A percentile compares a stretch with the other conserved stretches of the same genome.
phyloP scores from a whole-genome alignment of 2,888 invertebrate species.

The Chrysopilus asiliformis region DNA sequence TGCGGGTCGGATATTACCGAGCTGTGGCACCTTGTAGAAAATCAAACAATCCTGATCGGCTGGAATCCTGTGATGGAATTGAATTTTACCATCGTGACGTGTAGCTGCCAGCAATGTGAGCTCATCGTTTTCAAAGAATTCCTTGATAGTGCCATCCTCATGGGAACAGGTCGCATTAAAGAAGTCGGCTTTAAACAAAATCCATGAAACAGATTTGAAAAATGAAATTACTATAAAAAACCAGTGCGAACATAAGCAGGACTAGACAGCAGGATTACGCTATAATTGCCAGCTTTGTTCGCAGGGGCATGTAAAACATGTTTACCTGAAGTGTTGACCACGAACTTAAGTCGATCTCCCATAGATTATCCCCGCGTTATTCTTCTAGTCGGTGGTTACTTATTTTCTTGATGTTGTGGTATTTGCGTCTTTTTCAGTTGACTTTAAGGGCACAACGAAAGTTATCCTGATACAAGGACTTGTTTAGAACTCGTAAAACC shows the following conservation, averaged over 20 bases:
- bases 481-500: too few species aligned
- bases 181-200: constrained; percentile 32
- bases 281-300: too few species aligned
- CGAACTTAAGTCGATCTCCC: constrained; percentile 30
- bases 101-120: constrained; percentile 36
- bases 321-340: constrained; percentile 35
- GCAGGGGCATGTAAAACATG: constrained; percentile 4
- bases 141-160: constrained; percentile 32
- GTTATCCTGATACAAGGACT: not conserved
- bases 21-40: constrained; percentile 36
- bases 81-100: constrained; percentile 33
- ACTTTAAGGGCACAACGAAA: not conserved
- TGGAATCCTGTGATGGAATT: constrained; percentile 35
- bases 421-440: not conserved
- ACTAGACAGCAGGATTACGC: too few species aligned
- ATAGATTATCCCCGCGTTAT: too few species aligned
- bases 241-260: not conserved
- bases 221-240: not conserved
- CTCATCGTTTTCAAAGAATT: constrained; percentile 38
- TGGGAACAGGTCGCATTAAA: constrained; percentile 28
- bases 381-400: too few species aligned
- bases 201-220: too few species aligned
- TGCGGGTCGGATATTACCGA: constrained; percentile 18
- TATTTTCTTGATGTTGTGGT: too few species aligned
- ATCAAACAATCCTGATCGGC: constrained; percentile 34